Evolutionary conservation across 2,797 vertebrate species (phyloP).

Genomic region (Phoebastria nigripes): DNA sequence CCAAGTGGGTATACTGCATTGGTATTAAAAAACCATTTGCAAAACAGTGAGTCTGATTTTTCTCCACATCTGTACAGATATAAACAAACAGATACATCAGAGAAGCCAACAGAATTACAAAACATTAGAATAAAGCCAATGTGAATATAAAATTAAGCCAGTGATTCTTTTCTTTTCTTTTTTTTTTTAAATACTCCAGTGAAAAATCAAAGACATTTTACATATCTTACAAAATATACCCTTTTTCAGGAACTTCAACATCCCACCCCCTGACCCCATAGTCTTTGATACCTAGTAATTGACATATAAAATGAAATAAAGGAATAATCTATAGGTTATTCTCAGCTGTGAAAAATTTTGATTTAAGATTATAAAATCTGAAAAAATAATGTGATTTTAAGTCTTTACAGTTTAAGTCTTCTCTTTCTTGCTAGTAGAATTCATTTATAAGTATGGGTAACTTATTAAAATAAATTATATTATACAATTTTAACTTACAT

Average conservation of each 20-base stretch:
- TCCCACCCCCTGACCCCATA: background rate
- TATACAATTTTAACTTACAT: background rate
- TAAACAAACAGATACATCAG: background rate
- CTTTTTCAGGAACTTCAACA: background rate
- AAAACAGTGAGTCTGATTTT: background rate
- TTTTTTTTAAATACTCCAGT: background rate
- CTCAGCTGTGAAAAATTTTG: background rate
- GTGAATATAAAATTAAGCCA: background rate
- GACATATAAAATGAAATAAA: background rate
- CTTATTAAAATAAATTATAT: background rate
- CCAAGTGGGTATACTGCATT: background rate
- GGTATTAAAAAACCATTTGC: background rate
- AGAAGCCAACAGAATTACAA: background rate
- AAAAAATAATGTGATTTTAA: background rate
- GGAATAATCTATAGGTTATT: background rate
- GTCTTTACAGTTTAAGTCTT: background rate
- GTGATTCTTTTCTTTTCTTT: background rate
- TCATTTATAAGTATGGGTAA: background rate
- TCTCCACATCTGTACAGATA: background rate
- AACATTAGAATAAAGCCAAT: background rate
- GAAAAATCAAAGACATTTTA: background rate
- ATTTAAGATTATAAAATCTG: background rate
- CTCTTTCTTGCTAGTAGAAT: background rate
- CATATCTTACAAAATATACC: background rate
- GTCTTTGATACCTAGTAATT: background rate